Percentiles rank a stretch among this genome's conserved stretches.
phyloP scores from a whole-genome alignment of 2,888 invertebrate genomes.

The Cenopis cana region DNA sequence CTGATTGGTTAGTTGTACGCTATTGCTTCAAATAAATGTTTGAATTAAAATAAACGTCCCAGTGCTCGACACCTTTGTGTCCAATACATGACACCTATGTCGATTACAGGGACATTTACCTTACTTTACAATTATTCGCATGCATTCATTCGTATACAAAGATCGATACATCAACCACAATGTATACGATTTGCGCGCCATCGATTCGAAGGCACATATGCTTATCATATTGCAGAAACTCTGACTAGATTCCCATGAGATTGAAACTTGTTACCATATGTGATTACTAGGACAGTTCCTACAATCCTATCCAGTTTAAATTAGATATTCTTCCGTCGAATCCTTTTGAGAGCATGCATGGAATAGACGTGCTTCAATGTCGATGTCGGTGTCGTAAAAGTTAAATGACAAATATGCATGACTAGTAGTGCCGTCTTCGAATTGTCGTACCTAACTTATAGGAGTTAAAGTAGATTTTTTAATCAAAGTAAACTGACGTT shows the following conservation, averaged over 20 bases:
- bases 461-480: too few species aligned
- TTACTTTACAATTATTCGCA: too few species aligned
- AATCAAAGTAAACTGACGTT: too few species aligned
- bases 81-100: too few species aligned
- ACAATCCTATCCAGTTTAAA: slow-evolving; percentile 10
- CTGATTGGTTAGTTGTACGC: too few species aligned
- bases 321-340: not conserved
- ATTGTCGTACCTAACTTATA: too few species aligned
- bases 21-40: too few species aligned
- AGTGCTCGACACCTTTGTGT: too few species aligned
- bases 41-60: too few species aligned
- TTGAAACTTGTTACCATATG: not conserved
- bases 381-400: not conserved
- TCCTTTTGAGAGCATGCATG: not conserved
- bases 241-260: not conserved
- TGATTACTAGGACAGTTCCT: slow-evolving; percentile 3
- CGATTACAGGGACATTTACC: too few species aligned
- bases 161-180: too few species aligned
- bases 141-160: too few species aligned
- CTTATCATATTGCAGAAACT: not conserved
- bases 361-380: slow-evolving; percentile 13
- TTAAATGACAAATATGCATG: slow-evolving; percentile 8
- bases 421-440: not conserved
- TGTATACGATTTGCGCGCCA: not conserved
- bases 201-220: not conserved